A percentile compares a stretch with the other conserved stretches of the same genome.
Conservation (phyloP, 2,797 vertebrate genomes). For the Bucorvus abyssinicus region DNA sequence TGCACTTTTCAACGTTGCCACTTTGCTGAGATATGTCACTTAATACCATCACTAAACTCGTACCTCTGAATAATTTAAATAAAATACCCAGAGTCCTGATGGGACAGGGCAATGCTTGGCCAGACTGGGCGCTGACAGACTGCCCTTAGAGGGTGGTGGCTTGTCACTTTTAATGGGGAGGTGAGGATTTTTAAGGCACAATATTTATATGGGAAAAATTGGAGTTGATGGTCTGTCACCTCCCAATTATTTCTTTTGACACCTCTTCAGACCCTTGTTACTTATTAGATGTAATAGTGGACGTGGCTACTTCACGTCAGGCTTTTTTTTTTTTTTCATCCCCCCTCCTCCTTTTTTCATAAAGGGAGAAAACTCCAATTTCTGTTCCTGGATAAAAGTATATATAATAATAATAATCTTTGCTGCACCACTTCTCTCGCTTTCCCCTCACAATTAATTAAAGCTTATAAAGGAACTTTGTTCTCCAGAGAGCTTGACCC, state of each 20-base stretch:
- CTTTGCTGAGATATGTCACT: neutral
- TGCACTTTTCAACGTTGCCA: neutral
- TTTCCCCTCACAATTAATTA: conserved; percentile 13
- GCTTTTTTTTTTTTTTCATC: fast-evolving
- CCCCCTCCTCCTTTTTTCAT: neutral
- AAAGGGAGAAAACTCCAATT: neutral
- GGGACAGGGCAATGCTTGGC: neutral
- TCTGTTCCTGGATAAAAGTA: neutral
- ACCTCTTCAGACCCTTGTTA: neutral
- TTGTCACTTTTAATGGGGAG: neutral
- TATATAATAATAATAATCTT: neutral
- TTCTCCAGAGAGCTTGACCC: neutral
- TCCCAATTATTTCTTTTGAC: neutral
- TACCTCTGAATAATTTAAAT: neutral
- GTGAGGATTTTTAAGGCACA: neutral
- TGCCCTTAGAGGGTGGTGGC: neutral
- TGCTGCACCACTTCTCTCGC: neutral
- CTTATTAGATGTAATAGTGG: neutral
- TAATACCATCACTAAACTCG: neutral
- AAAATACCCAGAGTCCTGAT: neutral
- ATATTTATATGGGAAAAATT: neutral
- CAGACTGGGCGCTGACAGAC: neutral
- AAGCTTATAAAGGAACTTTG: neutral
- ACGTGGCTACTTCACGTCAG: neutral
- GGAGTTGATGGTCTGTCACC: neutral